Evolutionary conservation across 2,888 invertebrate genomes (phyloP).

Genomic region (Anthrax anthrax): DNA sequence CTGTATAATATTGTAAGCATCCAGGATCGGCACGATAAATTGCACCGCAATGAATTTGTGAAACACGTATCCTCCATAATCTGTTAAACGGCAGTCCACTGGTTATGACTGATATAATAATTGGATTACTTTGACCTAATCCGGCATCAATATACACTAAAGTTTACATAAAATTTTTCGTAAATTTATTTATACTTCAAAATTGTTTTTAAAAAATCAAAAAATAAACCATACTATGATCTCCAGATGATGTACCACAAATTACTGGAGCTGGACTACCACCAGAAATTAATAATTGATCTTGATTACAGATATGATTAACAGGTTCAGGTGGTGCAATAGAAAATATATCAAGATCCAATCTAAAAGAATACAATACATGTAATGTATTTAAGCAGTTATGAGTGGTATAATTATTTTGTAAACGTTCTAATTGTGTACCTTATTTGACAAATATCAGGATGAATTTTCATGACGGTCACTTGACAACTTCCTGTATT

Average conservation of each 20-base stretch:
- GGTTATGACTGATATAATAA: constrained; percentile 67
- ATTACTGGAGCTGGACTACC: constrained; percentile 66
- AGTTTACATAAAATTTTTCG: constrained; percentile 8
- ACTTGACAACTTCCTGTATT: constrained; percentile 74
- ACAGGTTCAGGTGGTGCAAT: constrained; percentile 60
- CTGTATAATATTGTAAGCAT: constrained; percentile 35
- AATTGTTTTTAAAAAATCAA: neutral
- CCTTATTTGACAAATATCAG: constrained; percentile 74
- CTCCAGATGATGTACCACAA: constrained; percentile 66
- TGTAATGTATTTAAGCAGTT: neutral
- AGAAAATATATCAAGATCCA: constrained; percentile 66
- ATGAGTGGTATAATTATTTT: too few relatives aligned
- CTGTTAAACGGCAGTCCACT: constrained; percentile 59
- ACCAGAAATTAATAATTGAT: constrained; percentile 74
- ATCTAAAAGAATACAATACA: constrained; percentile 32
- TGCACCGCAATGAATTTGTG: constrained; percentile 65
- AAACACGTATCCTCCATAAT: constrained; percentile 65
- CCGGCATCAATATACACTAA: constrained; percentile 78
- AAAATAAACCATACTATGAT: constrained; percentile 50
- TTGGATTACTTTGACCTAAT: constrained; percentile 48
- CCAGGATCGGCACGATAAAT: constrained; percentile 42
- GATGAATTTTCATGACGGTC: constrained; percentile 59
- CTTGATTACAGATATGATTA: constrained; percentile 68
- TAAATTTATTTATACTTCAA: neutral
- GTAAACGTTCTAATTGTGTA: too few relatives aligned